These are phyloP conservation scores for Crossaster papposus DNA, from an alignment of 53 echinoderm and acorn worm species.

Conservation along the genomic window DNA sequence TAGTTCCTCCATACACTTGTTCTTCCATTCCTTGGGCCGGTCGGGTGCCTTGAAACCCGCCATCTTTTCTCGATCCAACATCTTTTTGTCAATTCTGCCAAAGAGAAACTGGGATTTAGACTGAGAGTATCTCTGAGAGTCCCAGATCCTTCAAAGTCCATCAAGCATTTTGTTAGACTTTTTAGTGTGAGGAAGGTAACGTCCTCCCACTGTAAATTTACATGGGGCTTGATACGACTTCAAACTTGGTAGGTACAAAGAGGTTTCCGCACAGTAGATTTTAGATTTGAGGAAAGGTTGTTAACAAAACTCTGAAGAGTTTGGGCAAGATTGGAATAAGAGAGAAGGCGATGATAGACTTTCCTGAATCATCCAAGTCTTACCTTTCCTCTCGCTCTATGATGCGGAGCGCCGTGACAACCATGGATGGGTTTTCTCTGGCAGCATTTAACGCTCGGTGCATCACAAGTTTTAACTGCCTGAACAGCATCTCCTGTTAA, in stretches of 20 bases:
- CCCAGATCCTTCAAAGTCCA: no score
- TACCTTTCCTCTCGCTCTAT: slow-evolving; percentile 97
- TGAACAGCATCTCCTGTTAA: slow-evolving; percentile 67
- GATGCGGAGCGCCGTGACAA: slow-evolving; percentile 87
- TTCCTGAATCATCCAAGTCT: background rate
- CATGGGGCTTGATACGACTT: no score
- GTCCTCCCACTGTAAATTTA: no score
- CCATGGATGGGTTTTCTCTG: slow-evolving; percentile 74
- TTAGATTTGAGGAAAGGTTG: no score
- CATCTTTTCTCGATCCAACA: slow-evolving; percentile 92
- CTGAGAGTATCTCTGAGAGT: background rate
- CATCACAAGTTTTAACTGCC: slow-evolving; percentile 69
- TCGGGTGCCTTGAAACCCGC: slow-evolving; percentile 86
- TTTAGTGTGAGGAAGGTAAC: no score
- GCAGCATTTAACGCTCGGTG: slow-evolving; percentile 80
- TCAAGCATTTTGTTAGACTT: no score
- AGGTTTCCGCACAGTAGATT: no score
- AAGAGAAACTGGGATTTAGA: background rate
- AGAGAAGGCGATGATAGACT: background rate
- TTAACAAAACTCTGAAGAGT: no score
- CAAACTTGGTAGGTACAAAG: no score
- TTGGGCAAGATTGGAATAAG: no score
- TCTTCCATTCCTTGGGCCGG: slow-evolving; percentile 89
- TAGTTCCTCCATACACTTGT: slow-evolving; percentile 71
- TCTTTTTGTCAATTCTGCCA: slow-evolving; percentile 90